A percentile compares a stretch with the other conserved stretches of the same genome.
These are phyloP conservation scores for Malurus melanocephalus DNA, from an alignment of 2,113 vertebrate species.

Conservation along the genomic window DNA sequence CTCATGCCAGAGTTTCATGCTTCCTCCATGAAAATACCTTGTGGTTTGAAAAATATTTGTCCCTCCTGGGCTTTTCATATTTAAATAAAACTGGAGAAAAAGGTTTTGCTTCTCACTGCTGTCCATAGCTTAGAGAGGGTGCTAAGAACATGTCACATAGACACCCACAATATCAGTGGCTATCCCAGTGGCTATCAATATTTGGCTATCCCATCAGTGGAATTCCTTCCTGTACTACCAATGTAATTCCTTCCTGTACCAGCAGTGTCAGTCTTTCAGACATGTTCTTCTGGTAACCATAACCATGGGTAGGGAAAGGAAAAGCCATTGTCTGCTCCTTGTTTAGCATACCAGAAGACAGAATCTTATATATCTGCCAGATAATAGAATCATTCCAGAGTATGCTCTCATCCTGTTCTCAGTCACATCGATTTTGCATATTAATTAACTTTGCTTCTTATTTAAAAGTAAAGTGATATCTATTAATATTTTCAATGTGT, in stretches of 20 bases:
- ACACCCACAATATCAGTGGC: neutral
- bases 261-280: neutral
- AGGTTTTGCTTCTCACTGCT: neutral
- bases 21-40: neutral
- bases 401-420: neutral
- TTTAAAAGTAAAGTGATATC: neutral
- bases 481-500: neutral
- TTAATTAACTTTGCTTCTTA: neutral
- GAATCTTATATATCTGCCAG: rapidly evolving
- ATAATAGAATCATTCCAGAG: neutral
- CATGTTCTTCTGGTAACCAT: neutral
- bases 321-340: neutral
- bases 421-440: neutral
- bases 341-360: neutral
- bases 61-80: neutral
- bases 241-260: neutral
- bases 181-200: too few species aligned
- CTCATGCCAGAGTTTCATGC: neutral
- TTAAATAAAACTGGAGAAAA: neutral
- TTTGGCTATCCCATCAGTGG: neutral
- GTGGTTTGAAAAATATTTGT: neutral
- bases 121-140: neutral
- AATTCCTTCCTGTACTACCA: too few species aligned
- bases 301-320: neutral
- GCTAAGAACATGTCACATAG: neutral